Evolutionary conservation across 64 coral and sea anemone genomes (phyloP), one percentile per base, ranked within the genome.

Genomic region (Stichodactyla helianthus): DNA sequence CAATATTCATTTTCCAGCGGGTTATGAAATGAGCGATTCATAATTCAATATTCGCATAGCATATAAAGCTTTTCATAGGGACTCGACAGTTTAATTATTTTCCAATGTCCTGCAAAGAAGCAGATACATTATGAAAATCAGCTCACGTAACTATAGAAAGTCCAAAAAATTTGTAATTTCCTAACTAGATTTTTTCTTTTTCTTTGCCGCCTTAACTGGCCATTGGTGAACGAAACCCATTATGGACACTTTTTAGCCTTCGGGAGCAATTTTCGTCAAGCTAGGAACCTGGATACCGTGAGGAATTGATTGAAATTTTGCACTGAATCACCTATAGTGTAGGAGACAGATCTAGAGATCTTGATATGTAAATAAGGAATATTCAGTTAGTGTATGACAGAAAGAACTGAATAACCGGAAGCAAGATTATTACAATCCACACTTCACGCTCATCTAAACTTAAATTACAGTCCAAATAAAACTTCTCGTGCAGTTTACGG

Each of bases 1-100:
- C 68, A 74, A 12, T 74, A 74, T 74, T 74, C 25, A 74, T 74
- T 74, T 74, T 74, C 26, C 68, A 74, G 68, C 27, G 26, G 68
- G 25, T 25, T 27, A 74, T 74, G 27, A 31, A 74, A 74, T 27
- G 9, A 31, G 27, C 23, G 25, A n/a, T 74, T 35, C 1, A 74
- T 74, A 14, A 74, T 31, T 74, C 68, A 31, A 74, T 27, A 74
- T 74, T 44, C 35, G 68, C 31, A 74, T 9, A 12, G 27, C 22
- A 74, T 74, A 35, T 10, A 31, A 31, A n/a, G 2, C 26, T 11
- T 27, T 27, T 74, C 68, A 74, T 27, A 71, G 11, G 68, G 68
- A 71, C 27, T 71, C 27, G 0, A 27, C 23, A 3, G 8, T 74
- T 27, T 27, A 74, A 74, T 74, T 74, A 74, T 74, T 74, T 74